Evolutionary conservation across 92 coral and sea anemone species (phyloP), one percentile per base, ranked within the genome.

Genomic region (Umimayanthus kanabou): DNA sequence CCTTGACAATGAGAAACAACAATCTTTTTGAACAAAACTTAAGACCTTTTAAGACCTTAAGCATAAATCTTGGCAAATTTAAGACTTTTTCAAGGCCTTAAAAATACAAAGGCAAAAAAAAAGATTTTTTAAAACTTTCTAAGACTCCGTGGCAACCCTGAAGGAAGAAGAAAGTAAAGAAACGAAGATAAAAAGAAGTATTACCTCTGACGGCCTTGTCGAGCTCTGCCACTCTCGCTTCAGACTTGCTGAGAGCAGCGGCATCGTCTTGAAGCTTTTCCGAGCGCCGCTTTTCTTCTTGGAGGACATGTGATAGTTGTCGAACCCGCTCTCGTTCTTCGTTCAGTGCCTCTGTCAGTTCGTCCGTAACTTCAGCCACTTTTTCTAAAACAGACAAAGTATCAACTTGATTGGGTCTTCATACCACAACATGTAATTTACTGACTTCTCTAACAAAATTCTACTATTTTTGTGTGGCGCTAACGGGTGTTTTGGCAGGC

Each of bases 261-360:
- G 81, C 39, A 18, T 43, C 39, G 20, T 77, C 39, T 25, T 45
- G 61, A 14, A 26, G 40, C 43, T 30, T 42, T 70, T 47, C 87
- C n/a, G 77, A 40, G 40, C 39, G 61, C 5, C 42, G 76, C 71
- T 29, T 50, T 81, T 87, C 85, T 90, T 98, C 99, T 91, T 93
- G 90, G 73, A 95, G 91, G 25, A 90, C 86, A 74, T 86, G 89
- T 61, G 93, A 89, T 7, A 92, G 93, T 18, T 97, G 89, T 22
- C 82, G 87, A 3, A 91, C 92, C 65, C 92, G 92, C 66, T 87
- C 95, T 22, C 91, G 94, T 87, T 97, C 99, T 55, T 92, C 93
- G 40, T 88, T 76, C 37, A 97, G 72, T 22, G 93, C 87, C 30
- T 89, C 89, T 66, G 90, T 91, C 53, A 97, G 85, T 30, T 94